Evolutionary conservation across 2,797 vertebrate species (phyloP).

Genomic region (Paratrypauchen microcephalus): DNA sequence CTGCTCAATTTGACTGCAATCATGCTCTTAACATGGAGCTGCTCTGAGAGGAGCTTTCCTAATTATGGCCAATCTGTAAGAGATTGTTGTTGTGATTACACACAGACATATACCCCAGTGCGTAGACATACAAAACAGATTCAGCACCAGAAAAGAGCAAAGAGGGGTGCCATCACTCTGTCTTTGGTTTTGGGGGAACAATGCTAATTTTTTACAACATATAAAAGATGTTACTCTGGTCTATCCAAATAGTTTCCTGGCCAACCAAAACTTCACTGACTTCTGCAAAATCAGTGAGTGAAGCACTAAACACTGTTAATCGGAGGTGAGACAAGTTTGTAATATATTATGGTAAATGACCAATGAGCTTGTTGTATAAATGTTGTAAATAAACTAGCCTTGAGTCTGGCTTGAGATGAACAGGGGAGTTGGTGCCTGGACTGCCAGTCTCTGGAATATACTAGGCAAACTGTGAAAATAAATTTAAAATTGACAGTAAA

Average conservation of each 20-base stretch:
- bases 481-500: background rate
- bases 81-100: constrained; percentile 78
- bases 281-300: no score
- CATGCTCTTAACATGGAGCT: constrained; percentile 79
- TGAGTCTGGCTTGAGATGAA: background rate
- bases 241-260: no score
- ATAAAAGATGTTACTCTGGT: background rate
- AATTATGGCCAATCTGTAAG: constrained; percentile 79
- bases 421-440: no score
- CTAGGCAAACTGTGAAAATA: background rate
- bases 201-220: background rate
- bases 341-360: background rate
- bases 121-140: constrained; percentile 60
- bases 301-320: background rate
- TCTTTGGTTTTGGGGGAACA: background rate
- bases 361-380: background rate
- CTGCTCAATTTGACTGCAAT: constrained; percentile 78
- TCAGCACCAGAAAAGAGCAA: constrained; percentile 34
- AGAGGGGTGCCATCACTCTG: constrained; percentile 3
- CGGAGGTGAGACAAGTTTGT: background rate
- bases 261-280: no score
- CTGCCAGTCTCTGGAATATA: no score
- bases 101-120: constrained; percentile 63
- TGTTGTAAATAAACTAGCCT: background rate
- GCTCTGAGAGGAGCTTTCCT: constrained; percentile 77